Evolutionary conservation across 2,888 invertebrate species (phyloP).

Genomic region (Dryadula phaetusa): DNA sequence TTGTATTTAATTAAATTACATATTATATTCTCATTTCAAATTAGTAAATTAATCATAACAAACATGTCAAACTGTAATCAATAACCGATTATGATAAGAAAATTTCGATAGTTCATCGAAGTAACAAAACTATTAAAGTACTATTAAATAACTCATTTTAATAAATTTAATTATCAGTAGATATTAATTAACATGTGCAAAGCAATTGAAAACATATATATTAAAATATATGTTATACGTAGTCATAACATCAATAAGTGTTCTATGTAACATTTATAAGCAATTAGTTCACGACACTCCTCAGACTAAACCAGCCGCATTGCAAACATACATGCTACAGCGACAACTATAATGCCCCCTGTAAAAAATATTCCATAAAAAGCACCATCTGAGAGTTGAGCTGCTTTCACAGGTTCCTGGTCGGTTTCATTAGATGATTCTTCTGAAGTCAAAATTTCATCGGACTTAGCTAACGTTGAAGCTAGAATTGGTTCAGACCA

Average conservation of each 20-base stretch:
- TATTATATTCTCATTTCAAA: neutral
- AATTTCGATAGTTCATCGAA: too few species aligned
- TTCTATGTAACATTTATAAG: neutral
- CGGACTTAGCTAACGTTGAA: conserved; percentile 47
- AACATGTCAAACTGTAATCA: neutral
- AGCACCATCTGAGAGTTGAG: conserved; percentile 47
- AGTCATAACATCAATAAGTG: too few species aligned
- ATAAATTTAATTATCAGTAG: neutral
- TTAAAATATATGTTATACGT: neutral
- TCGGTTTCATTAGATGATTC: conserved; percentile 17
- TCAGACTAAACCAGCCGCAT: conserved; percentile 63
- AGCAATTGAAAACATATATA: neutral
- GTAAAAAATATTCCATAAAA: conserved; percentile 70
- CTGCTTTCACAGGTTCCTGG: conserved; percentile 35
- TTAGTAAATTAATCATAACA: neutral
- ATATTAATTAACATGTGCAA: neutral
- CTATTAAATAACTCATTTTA: neutral
- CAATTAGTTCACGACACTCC: too few species aligned
- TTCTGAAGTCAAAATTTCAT: conserved; percentile 39
- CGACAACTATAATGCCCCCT: conserved; percentile 60
- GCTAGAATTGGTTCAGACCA: conserved; percentile 60
- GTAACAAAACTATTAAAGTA: neutral
- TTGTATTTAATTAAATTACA: neutral
- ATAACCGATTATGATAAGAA: neutral
- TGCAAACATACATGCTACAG: conserved; percentile 60